These are phyloP conservation scores for Orthosia cruda DNA, from an alignment of 2,888 invertebrate genomes.

Conservation along the genomic window DNA sequence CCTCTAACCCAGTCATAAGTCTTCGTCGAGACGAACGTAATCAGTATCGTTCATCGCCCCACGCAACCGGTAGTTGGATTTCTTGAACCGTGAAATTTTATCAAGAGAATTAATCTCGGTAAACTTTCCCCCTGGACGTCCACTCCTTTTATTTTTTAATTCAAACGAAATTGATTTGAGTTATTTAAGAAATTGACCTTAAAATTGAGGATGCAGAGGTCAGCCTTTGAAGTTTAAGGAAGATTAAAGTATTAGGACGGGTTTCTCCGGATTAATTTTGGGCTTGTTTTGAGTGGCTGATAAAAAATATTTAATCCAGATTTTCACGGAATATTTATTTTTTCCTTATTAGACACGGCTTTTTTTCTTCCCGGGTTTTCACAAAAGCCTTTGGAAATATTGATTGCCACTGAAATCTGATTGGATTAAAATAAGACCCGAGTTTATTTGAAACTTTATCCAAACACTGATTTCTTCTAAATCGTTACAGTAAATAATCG, in stretches of 20 bases:
- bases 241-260: conserved; percentile 38
- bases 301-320: conserved; percentile 24
- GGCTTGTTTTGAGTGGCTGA: conserved; percentile 33
- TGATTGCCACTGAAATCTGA: neutral
- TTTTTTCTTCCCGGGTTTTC: neutral
- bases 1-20: conserved; percentile 71
- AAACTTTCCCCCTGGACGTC: conserved; percentile 89
- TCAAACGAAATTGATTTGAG: conserved; percentile 84
- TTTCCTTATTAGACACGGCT: neutral
- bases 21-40: conserved; percentile 83
- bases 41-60: conserved; percentile 91
- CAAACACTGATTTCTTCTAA: neutral
- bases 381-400: neutral
- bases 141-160: conserved; percentile 85
- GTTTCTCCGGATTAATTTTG: conserved; percentile 40
- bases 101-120: conserved; percentile 91
- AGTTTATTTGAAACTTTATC: neutral
- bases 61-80: conserved; percentile 91
- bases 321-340: conserved; percentile 17
- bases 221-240: conserved; percentile 55
- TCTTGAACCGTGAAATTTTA: conserved; percentile 92
- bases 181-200: conserved; percentile 70
- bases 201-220: conserved; percentile 50
- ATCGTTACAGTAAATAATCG: neutral
- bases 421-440: neutral